Base-by-base conservation (phyloP, 2,797 vertebrate genomes). In the Echiichthys vipera region DNA sequence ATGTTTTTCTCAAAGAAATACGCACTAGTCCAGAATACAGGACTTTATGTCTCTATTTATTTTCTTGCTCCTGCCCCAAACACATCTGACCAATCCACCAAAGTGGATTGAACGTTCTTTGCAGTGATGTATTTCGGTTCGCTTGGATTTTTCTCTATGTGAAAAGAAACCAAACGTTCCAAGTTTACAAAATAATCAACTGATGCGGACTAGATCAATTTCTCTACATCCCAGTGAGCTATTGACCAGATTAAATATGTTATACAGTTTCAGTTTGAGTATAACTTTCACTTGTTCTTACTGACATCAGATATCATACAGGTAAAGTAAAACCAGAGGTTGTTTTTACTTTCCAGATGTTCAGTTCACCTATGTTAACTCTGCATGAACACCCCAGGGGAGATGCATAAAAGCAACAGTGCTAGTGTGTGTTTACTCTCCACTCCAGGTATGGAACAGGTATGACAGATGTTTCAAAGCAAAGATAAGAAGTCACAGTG, bases 401-500 rank as follows among this genome's bases (percentile, higher is more conserved):
- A 49, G 0, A 46, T 22, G 25, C 7, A 24, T 27, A 20, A 25
- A 57, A 36, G 15, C 39, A 55, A 45, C 30, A 32, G 15, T 67
- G 42, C 37, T 57, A 46, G 46, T 45, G 7, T 62, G 5, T 27
- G 39, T 65, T 22, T 43, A 56, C 18, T 5, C 3, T 76, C 37
- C 3, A 7, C 34, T 65, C 46, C 9, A 3, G 30, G 27, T 37
- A 36, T 18, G 7, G 6, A 65, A 61, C 58, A 37, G 17, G 49
- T 36, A 34, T 54, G 61, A 54, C n/a, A 53, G 39, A 36, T 50
- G 27, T 61, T 43, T 13, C 8, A 55, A 30, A 65, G 57, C 30
- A 65, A 56, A 63, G 37, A 69, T 56, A 62, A 50, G 37, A 40
- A 30, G 46, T 76, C 40, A 71, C 0, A 11, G 17, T 49, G 18